phyloP scores from a whole-genome alignment of 2,888 invertebrate species.

The Acleris holmiana region DNA sequence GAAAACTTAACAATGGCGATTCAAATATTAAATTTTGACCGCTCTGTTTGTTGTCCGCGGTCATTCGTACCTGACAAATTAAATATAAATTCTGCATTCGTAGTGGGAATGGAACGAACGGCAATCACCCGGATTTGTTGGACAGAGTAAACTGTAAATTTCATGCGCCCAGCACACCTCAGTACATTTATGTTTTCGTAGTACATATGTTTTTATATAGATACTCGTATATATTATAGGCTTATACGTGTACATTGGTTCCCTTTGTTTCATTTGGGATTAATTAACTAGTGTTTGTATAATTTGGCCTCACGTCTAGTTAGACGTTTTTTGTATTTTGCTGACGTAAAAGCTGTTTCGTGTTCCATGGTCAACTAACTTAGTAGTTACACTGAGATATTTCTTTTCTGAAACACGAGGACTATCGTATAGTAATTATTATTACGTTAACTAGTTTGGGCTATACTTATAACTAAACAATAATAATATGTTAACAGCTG shows the following conservation, averaged over 20 bases:
- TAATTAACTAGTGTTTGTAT: background rate
- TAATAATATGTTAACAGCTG: too few relatives aligned
- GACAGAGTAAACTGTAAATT: background rate
- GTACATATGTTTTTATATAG: slow-evolving; percentile 1
- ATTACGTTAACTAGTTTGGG: too few relatives aligned
- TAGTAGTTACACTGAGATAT: background rate
- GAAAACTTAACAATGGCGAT: background rate
- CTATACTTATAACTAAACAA: too few relatives aligned
- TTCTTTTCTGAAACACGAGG: too few relatives aligned
- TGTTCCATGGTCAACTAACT: background rate
- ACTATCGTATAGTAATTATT: too few relatives aligned
- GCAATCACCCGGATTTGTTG: background rate
- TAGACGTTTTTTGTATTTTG: background rate
- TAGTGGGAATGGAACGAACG: background rate
- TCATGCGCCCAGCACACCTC: slow-evolving; percentile 1
- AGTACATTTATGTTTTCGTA: background rate
- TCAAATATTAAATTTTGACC: background rate
- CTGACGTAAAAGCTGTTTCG: background rate
- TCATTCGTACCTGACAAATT: slow-evolving; percentile 1
- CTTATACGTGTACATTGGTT: background rate
- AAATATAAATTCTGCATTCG: slow-evolving; percentile 2
- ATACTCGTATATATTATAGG: background rate
- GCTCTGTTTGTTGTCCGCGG: background rate
- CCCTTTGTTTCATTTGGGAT: background rate
- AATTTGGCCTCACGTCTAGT: background rate